Evolutionary conservation across 2,888 invertebrate genomes (phyloP), one percentile per base, ranked within the genome.

Genomic region (Polydrusus cervinus): DNA sequence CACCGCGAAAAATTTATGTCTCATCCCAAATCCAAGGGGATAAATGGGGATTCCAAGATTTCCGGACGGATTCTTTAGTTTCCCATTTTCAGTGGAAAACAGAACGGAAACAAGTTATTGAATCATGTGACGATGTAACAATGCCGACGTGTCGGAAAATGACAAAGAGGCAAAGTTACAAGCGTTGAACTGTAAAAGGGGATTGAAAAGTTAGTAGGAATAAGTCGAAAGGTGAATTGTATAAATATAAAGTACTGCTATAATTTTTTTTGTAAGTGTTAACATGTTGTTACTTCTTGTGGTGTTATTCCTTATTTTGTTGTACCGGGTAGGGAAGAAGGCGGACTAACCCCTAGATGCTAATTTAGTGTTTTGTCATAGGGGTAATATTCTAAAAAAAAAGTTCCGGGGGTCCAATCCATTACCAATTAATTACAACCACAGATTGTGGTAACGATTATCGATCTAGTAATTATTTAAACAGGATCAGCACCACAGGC

Each of bases 91-190:
- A 70, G 65, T 55, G 47, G 69, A 74, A 74, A 62, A 64, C 74
- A 64, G 65, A 74, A 74, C 70, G 74, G 69, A 74, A 74, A 69
- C 69, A 74, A 70, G 69, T 74, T 74, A 74, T 74, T 74, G 74
- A 74, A 74, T 74, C 74, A 74, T 74, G 69, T 70, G 74, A 74
- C 65, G 74, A 74, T 64, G 55, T 74, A 69, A 74, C 74, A 74
- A 74, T 74, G 70, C 65, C 20, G 69, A 57, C 74, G 70, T 74
- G 70, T 69, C 64, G 51, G 70, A 70, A 64, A 49, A 74, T 64
- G 74, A 69, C 65, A 74, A 65, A 69, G 53, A 64, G 70, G 65
- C 64, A 74, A 70, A 70, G 69, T 70, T 74, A 51, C 45, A 62
- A 49, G 61, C 69, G 57, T 55, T 65, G 49, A 34, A 64, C 64